These are phyloP conservation scores for Spodoptera frugiperda DNA, from an alignment of 1,140 invertebrate species.

Conservation along the genomic window DNA sequence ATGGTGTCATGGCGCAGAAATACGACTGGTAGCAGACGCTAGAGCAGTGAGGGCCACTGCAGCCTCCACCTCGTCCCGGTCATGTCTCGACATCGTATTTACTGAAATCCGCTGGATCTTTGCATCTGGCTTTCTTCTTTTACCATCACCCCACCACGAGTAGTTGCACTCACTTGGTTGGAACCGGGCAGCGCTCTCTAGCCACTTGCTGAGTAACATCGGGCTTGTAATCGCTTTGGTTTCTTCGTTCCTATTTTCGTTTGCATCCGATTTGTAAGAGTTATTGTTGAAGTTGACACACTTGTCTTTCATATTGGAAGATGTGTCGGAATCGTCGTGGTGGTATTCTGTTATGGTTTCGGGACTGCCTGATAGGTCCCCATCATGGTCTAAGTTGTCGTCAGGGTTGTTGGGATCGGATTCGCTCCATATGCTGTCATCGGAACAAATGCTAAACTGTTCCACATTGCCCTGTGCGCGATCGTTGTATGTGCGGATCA, in stretches of 20 bases:
- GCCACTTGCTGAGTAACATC: constrained; percentile 89
- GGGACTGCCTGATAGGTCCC: constrained; percentile 60
- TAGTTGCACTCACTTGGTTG: constrained; percentile 89
- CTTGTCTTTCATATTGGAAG: constrained; percentile 75
- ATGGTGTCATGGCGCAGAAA: constrained; percentile 64
- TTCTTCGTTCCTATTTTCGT: constrained; percentile 60
- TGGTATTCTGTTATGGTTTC: constrained; percentile 63
- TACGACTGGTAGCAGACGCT: constrained; percentile 72
- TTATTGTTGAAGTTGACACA: constrained; percentile 77
- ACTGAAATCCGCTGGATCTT: constrained; percentile 60
- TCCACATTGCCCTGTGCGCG: constrained; percentile 91
- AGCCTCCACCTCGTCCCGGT: constrained; percentile 90
- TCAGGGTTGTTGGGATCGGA: constrained; percentile 74
- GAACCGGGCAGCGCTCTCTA: constrained; percentile 89
- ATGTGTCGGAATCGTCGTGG: constrained; percentile 66
- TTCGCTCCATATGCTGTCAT: constrained; percentile 91
- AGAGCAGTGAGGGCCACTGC: constrained; percentile 89
- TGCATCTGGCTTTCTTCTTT: constrained; percentile 64
- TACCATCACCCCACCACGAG: constrained; percentile 87
- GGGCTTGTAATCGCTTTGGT: constrained; percentile 79
- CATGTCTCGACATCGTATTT: constrained; percentile 78
- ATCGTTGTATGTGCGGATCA: constrained; percentile 91
- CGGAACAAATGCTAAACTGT: constrained; percentile 91
- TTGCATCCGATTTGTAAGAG: constrained; percentile 66
- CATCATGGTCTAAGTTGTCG: constrained; percentile 59